Conservation (phyloP, 2,797 vertebrate genomes). For the Lates japonicus region DNA sequence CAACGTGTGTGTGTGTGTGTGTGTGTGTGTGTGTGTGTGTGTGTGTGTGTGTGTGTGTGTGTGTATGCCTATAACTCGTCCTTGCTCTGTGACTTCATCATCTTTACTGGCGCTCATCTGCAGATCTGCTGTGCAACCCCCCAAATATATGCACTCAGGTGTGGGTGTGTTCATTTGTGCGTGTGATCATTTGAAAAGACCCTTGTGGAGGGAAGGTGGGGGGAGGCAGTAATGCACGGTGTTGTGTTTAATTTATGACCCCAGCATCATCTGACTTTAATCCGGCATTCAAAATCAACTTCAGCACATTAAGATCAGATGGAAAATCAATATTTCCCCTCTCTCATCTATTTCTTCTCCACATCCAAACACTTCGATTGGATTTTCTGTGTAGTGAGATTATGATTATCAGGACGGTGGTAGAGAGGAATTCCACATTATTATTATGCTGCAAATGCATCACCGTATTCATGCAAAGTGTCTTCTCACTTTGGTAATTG, state of each 20-base stretch:
- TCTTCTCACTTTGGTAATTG: neutral
- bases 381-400: conserved; percentile 12
- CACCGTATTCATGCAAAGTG: neutral
- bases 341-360: neutral
- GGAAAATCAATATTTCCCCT: conserved; percentile 38
- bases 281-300: conserved; percentile 59
- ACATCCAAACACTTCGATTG: conserved; percentile 23
- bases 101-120: conserved; percentile 37
- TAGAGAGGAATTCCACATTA: neutral
- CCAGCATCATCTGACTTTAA: conserved; percentile 54
- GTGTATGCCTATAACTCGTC: conserved; percentile 40
- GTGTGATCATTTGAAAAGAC: conserved; percentile 21
- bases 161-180: conserved; percentile 6
- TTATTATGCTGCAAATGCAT: neutral
- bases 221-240: conserved; percentile 3
- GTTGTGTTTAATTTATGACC: conserved; percentile 54
- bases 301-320: conserved; percentile 36
- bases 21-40: neutral
- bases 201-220: neutral
- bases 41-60: neutral
- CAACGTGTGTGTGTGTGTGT: neutral
- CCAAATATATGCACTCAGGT: conserved; percentile 27
- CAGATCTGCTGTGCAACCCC: conserved; percentile 15
- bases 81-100: conserved; percentile 52
- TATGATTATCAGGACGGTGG: neutral